Evolutionary conservation across 2,113 vertebrate species (phyloP).

Genomic region (human (Homo sapiens)): DNA sequence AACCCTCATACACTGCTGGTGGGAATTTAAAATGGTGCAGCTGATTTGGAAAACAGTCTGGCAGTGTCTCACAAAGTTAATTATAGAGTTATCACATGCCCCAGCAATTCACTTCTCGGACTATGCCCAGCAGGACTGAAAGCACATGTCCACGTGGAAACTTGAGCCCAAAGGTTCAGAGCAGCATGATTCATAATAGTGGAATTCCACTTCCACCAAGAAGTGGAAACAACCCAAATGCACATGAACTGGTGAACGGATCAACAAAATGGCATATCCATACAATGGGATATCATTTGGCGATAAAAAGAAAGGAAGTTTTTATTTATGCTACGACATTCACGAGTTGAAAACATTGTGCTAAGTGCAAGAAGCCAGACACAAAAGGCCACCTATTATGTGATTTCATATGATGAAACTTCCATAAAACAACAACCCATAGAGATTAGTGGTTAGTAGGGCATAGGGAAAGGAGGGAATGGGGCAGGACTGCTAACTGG

Average conservation of each 20-base stretch:
- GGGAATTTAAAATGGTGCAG: background rate
- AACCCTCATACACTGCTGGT: background rate
- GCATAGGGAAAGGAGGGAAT: background rate
- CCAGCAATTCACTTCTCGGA: background rate
- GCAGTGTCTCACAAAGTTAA: background rate
- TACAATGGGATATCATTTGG: background rate
- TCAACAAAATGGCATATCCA: background rate
- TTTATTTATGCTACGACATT: background rate
- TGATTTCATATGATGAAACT: background rate
- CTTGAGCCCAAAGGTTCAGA: background rate
- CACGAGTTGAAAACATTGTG: background rate
- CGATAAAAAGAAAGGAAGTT: background rate
- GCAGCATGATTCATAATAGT: background rate
- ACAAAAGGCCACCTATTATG: accelerated
- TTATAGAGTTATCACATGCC: background rate
- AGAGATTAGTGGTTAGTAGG: background rate
- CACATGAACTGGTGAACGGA: background rate
- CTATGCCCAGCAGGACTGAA: background rate
- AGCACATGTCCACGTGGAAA: background rate
- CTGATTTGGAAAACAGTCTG: background rate
- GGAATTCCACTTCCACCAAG: background rate
- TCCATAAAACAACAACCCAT: background rate
- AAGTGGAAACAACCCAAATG: background rate
- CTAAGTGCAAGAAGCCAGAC: background rate
- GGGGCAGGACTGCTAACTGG: background rate